A percentile compares a stretch with the other conserved stretches of the same genome.
Conservation (phyloP, 2,888 invertebrate species). For the Polymixis lichenea region DNA sequence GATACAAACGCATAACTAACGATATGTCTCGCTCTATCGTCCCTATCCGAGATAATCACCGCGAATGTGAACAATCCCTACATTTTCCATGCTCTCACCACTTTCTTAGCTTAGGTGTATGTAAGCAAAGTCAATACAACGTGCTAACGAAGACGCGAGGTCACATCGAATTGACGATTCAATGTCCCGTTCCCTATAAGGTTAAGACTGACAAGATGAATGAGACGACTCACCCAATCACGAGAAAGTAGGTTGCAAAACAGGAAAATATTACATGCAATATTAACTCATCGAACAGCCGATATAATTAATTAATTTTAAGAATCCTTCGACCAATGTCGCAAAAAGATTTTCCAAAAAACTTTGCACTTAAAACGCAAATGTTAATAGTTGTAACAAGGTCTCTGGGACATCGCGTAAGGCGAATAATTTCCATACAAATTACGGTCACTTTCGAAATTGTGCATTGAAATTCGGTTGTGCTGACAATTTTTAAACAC, state of each 20-base stretch:
- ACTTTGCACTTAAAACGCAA: slow-evolving; percentile 67
- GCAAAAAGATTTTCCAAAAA: slow-evolving; percentile 55
- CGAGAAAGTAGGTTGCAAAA: slow-evolving; percentile 48
- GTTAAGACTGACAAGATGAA: slow-evolving; percentile 43
- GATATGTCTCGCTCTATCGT: slow-evolving; percentile 6
- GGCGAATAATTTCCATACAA: slow-evolving; percentile 85
- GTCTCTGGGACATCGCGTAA: slow-evolving; percentile 83
- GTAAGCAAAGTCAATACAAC: slow-evolving; percentile 52
- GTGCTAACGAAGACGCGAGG: slow-evolving; percentile 44
- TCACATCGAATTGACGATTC: slow-evolving; percentile 51
- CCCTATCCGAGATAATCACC: slow-evolving; percentile 25
- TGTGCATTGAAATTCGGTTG: slow-evolving; percentile 81
- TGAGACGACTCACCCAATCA: slow-evolving; percentile 39
- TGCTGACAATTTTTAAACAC: slow-evolving; percentile 77
- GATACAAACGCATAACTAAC: slow-evolving; percentile 12
- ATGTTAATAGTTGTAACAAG: slow-evolving; percentile 83
- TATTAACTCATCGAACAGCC: slow-evolving; percentile 30
- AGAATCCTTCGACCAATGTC: slow-evolving; percentile 17
- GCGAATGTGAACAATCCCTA: slow-evolving; percentile 44
- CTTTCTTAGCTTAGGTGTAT: slow-evolving; percentile 50
- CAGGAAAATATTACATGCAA: slow-evolving; percentile 40
- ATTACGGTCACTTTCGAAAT: slow-evolving; percentile 88
- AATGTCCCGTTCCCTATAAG: slow-evolving; percentile 38
- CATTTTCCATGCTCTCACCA: slow-evolving; percentile 56
- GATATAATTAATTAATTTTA: slow-evolving; percentile 26